Evolutionary conservation across 2,113 vertebrate genomes (phyloP).

Genomic region (Phylloscopus trochiloides): DNA sequence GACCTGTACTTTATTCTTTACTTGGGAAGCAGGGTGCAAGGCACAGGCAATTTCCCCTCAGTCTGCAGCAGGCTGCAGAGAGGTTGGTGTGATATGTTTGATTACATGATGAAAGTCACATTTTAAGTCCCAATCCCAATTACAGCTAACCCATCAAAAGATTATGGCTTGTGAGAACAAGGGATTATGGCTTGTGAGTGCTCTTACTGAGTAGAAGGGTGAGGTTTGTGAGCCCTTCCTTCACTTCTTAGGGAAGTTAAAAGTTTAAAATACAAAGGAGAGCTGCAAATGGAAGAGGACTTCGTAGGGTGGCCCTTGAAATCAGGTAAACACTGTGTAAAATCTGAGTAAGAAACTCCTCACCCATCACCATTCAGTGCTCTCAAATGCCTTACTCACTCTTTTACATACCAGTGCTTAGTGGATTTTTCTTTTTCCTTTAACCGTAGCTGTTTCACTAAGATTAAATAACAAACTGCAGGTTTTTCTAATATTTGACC

Average conservation of each 20-base stretch:
- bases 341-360: not conserved
- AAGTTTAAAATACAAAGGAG: not conserved
- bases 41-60: not conserved
- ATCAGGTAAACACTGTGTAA: not conserved
- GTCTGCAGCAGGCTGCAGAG: not conserved
- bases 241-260: not conserved
- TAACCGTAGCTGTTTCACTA: not conserved
- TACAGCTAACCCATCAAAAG: not conserved
- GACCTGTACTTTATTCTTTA: not conserved
- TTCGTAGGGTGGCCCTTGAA: not conserved
- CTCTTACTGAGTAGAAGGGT: not conserved
- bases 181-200: not conserved
- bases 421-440: constrained; percentile 10
- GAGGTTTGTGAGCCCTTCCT: not conserved
- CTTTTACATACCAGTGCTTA: not conserved
- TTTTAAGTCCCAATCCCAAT: not conserved
- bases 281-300: not conserved
- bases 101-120: not conserved
- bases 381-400: not conserved
- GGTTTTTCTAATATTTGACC: constrained; percentile 40
- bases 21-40: not conserved
- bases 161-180: not conserved
- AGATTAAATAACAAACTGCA: constrained; percentile 47
- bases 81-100: not conserved
- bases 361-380: not conserved